Conservation (phyloP, 2,888 invertebrate species). For the Nomada goodeniana region DNA sequence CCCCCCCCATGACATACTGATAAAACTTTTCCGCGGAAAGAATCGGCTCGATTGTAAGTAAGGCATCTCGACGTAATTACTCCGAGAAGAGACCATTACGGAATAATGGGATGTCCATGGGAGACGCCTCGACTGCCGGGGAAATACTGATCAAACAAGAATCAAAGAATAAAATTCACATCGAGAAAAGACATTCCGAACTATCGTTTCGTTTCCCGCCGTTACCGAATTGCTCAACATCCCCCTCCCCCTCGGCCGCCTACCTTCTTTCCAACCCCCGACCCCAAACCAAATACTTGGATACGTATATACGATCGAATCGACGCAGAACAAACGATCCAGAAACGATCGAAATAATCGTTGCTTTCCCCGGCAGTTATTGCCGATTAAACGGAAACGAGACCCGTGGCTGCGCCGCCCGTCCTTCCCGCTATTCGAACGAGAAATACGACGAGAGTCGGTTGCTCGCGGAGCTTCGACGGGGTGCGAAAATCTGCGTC, state of each 20-base stretch:
- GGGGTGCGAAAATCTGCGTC: conserved; percentile 66
- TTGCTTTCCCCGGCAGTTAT: conserved; percentile 51
- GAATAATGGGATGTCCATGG: conserved; percentile 37
- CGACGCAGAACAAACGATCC: conserved; percentile 50
- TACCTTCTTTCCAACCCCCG: not conserved
- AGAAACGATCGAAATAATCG: conserved; percentile 59
- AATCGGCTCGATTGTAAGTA: conserved; percentile 37
- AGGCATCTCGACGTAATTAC: conserved; percentile 52
- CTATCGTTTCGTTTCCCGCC: conserved; percentile 61
- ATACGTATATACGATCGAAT: conserved; percentile 32
- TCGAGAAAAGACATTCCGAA: conserved; percentile 60
- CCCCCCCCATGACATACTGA: conserved; percentile 40
- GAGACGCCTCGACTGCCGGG: conserved; percentile 17
- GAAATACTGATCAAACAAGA: conserved; percentile 57
- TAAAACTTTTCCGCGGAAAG: conserved; percentile 48
- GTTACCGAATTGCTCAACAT: conserved; percentile 20
- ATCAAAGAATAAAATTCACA: conserved; percentile 64
- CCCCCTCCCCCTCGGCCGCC: not conserved
- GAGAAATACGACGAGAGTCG: conserved; percentile 1
- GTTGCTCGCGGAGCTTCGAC: conserved; percentile 7
- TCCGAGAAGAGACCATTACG: conserved; percentile 46
- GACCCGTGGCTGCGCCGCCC: conserved; percentile 4
- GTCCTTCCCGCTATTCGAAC: not conserved
- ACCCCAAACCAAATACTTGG: conserved; percentile 12
- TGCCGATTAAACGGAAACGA: conserved; percentile 47